These are phyloP conservation scores for Gymnogyps californianus DNA, from an alignment of 2,113 vertebrate species.

Conservation along the genomic window DNA sequence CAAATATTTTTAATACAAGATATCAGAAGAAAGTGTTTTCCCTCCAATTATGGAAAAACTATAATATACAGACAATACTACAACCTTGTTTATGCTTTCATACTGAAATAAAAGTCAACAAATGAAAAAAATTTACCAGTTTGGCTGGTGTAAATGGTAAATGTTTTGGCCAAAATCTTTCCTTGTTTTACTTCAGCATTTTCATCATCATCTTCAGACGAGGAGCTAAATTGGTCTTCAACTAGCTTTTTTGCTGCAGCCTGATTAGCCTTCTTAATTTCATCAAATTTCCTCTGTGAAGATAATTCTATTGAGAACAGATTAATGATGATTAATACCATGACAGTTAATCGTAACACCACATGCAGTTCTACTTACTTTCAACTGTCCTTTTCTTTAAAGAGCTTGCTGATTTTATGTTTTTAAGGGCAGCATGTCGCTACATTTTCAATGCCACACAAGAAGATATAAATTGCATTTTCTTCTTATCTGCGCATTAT, in stretches of 20 bases:
- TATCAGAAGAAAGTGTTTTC: not conserved
- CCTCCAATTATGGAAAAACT: not conserved
- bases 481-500: not conserved
- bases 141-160: conserved; percentile 87
- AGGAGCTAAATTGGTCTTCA: conserved; percentile 81
- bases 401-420: not conserved
- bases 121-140: conserved; percentile 77
- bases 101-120: not conserved
- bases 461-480: not conserved
- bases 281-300: conserved; percentile 87
- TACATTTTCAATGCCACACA: not conserved
- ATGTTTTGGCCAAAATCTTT: conserved; percentile 88
- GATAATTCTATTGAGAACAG: conserved; percentile 66
- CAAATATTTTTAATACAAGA: not conserved
- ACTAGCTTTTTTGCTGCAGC: conserved; percentile 84
- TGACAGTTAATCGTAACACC: not conserved
- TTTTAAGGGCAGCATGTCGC: not conserved
- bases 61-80: not conserved
- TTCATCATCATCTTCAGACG: conserved; percentile 83
- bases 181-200: conserved; percentile 81
- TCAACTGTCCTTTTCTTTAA: not conserved
- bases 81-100: not conserved
- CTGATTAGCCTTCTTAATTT: conserved; percentile 90
- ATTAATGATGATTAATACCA: not conserved
- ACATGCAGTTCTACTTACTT: not conserved